Conservation (phyloP, 2,113 vertebrate genomes). For the Neolamprologus tretocephalus region DNA sequence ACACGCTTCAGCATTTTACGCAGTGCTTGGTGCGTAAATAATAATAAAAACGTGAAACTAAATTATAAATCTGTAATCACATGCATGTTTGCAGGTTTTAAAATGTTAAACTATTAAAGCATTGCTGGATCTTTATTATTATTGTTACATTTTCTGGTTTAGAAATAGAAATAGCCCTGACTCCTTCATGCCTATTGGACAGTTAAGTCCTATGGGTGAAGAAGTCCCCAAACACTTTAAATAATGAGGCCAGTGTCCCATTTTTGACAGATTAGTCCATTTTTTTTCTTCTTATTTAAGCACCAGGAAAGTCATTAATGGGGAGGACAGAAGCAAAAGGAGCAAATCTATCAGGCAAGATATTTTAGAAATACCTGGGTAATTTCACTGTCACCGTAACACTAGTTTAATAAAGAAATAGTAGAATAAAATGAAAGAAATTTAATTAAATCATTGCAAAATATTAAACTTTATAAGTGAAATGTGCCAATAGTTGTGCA, state of each 20-base stretch:
- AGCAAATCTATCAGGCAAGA: background rate
- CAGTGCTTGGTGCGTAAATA: background rate
- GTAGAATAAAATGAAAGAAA: background rate
- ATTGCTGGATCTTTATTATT: background rate
- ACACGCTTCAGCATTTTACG: background rate
- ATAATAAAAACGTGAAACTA: background rate
- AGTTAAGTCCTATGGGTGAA: background rate
- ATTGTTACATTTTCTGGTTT: background rate
- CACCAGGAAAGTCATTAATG: background rate
- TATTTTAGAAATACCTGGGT: background rate
- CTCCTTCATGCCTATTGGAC: background rate
- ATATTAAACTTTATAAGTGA: background rate
- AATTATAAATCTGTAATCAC: background rate
- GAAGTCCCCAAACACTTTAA: constrained; percentile 9
- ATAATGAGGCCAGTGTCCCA: constrained; percentile 26
- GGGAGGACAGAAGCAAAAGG: background rate
- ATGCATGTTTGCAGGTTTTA: background rate
- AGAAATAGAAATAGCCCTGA: background rate
- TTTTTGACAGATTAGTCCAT: background rate
- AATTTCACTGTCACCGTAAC: background rate
- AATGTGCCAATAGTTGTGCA: background rate
- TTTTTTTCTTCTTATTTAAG: background rate
- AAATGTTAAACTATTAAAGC: background rate
- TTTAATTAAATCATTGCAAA: background rate
- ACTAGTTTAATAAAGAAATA: background rate